phyloP scores from a whole-genome alignment of 2,797 vertebrate genomes.

The Coccyzus lansbergi region DNA sequence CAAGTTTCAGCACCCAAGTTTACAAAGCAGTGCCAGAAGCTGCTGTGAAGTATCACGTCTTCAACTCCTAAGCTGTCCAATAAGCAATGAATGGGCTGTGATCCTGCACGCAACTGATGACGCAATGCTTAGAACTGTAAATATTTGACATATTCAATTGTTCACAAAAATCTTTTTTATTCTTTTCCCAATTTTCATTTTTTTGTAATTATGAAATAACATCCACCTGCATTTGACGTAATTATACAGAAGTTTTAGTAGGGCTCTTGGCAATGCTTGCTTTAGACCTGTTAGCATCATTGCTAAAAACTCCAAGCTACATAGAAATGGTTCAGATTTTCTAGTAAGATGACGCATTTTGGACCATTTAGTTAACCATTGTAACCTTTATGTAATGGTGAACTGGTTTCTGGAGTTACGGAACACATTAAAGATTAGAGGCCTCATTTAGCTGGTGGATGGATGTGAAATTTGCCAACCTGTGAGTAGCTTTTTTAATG shows the following conservation, averaged over 20 bases:
- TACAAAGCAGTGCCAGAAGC: neutral
- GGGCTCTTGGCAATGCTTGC: rapidly evolving
- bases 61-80: neutral
- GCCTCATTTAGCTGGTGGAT: neutral
- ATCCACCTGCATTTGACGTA: neutral
- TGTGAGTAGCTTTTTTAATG: neutral
- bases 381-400: neutral
- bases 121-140: neutral
- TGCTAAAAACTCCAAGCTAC: neutral
- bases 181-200: neutral
- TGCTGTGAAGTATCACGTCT: neutral
- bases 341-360: neutral
- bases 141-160: neutral
- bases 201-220: neutral
- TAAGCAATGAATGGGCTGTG: neutral
- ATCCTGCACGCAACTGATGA: neutral
- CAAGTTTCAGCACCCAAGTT: neutral
- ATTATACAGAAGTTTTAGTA: neutral
- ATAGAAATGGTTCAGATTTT: neutral
- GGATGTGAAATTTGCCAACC: neutral
- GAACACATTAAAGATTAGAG: neutral
- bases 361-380: neutral
- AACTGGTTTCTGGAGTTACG: neutral
- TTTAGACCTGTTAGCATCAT: neutral
- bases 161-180: neutral